Conservation (phyloP, 2,113 vertebrate genomes). For the Rhynchomys soricoides region DNA sequence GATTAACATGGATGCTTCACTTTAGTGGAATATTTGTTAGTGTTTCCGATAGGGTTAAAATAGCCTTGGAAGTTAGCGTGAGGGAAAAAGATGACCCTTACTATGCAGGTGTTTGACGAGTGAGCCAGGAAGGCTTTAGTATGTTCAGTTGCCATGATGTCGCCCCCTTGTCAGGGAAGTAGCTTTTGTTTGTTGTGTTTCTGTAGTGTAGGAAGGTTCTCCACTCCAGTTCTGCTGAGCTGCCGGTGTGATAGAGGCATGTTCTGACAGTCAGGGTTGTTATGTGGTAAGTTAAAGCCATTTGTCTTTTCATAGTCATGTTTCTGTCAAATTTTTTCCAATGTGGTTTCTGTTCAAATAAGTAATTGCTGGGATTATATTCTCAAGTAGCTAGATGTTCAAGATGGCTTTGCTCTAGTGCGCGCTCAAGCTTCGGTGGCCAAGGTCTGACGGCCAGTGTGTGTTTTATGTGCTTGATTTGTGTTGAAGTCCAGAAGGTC, state of each 20-base stretch:
- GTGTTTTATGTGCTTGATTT: slow-evolving; percentile 8
- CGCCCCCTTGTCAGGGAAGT: background rate
- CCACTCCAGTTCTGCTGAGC: background rate
- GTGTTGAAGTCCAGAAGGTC: slow-evolving; percentile 6
- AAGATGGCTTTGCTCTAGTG: background rate
- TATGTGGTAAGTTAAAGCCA: background rate
- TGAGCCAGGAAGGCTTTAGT: background rate
- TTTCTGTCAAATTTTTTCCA: slow-evolving; percentile 42
- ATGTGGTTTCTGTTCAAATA: slow-evolving; percentile 3
- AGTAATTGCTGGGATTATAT: background rate
- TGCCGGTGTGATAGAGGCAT: background rate
- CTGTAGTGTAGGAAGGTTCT: background rate
- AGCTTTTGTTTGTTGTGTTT: background rate
- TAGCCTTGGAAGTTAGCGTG: background rate
- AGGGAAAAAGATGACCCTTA: background rate
- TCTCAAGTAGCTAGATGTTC: background rate
- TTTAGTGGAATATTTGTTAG: background rate
- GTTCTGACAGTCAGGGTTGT: background rate
- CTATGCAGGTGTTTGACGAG: background rate
- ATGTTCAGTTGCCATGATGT: background rate
- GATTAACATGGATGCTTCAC: background rate
- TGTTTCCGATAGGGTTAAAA: background rate
- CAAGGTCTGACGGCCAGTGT: background rate
- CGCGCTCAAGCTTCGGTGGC: slow-evolving; percentile 3
- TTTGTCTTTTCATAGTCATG: background rate